Base-by-base conservation (phyloP, 2,113 vertebrate species). In the Xiphophorus couchianus region DNA sequence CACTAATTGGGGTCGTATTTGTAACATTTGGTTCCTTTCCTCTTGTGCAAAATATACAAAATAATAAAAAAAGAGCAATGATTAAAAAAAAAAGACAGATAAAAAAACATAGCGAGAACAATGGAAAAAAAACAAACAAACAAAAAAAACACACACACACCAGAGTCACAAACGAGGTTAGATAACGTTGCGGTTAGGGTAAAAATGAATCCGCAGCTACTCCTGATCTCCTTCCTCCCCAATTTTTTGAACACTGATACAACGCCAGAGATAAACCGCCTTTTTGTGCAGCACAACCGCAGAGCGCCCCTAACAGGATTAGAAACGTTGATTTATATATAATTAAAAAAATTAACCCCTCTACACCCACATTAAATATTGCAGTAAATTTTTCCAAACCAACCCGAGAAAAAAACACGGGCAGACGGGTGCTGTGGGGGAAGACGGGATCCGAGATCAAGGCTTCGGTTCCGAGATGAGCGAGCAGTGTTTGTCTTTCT, bases 21-120 rank as follows among this genome's bases (percentile, higher is more conserved):
- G 90, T 94, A 94, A 93, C 92, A 91, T 94, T 94, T 94, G 93
- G 92, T 93, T 94, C 90, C 88, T 91, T 94, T 94, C 88, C 82
- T 92, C 77, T 85, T 95, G 94, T 95, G 94, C 94, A 95, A 95
- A 95, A 95, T 93, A 92, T 94, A 94, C 92, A 94, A 92, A 90
- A 82, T 76, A 75, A 84, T 89, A 44, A 48, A 90, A 76, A 81
- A 71, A 9, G 74, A 89, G 73, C 76, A 84, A 39, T 85, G 80
- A 80, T 42, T 62, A 82, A 90, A 48, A 48, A 90, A 42, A 42
- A 42, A 76, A 82, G 86, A 92, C 83, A 76, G 10, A 65, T 35
- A 37, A 37, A 37, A 85, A 76, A 86, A 39, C 65, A 35, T 65
- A 73, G 31, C 66, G 42, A 69, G 76, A 58, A 78, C 77, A 10